Evolutionary conservation across 2,113 vertebrate genomes (phyloP).

Genomic region (Catharus minimus): DNA sequence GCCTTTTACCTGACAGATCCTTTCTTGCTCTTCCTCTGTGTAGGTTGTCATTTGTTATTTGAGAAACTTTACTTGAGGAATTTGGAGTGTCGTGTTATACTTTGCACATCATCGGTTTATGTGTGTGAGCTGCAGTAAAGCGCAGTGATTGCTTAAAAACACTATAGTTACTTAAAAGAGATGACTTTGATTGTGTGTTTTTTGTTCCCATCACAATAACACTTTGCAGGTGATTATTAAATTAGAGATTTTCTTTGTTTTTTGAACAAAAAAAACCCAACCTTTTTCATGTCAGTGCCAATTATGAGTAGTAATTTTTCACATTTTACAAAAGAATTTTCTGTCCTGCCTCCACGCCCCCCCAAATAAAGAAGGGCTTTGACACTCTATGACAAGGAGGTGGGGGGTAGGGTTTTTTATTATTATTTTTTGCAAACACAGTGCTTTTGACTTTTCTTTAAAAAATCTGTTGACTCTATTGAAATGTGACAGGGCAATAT

Average conservation of each 20-base stretch:
- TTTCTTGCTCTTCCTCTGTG: conserved; percentile 45
- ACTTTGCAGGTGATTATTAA: conserved; percentile 97
- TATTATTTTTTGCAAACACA: conserved; percentile 88
- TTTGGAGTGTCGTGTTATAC: conserved; percentile 58
- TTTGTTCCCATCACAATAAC: conserved; percentile 91
- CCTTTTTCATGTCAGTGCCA: conserved; percentile 92
- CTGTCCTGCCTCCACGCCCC: conserved; percentile 80
- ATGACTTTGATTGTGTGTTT: conserved; percentile 88
- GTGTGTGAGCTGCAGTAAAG: conserved; percentile 59
- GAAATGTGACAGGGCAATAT: conserved; percentile 95
- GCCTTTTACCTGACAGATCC: conserved; percentile 31
- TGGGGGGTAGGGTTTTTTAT: conserved; percentile 73
- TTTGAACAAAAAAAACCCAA: conserved; percentile 81
- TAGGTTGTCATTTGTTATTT: conserved; percentile 63
- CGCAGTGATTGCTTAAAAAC: conserved; percentile 74
- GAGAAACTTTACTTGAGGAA: conserved; percentile 70
- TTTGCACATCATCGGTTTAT: conserved; percentile 61
- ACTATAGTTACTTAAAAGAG: conserved; percentile 76
- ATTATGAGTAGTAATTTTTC: conserved; percentile 92
- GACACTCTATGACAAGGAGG: conserved; percentile 93
- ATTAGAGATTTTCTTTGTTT: conserved; percentile 98
- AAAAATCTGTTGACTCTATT: conserved; percentile 96
- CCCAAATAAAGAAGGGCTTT: conserved; percentile 86
- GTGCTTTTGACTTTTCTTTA: conserved; percentile 92
- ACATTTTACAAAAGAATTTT: conserved; percentile 86